These are phyloP conservation scores for Vulpes lagopus DNA, from an alignment of 2,113 vertebrate species.

Conservation along the genomic window DNA sequence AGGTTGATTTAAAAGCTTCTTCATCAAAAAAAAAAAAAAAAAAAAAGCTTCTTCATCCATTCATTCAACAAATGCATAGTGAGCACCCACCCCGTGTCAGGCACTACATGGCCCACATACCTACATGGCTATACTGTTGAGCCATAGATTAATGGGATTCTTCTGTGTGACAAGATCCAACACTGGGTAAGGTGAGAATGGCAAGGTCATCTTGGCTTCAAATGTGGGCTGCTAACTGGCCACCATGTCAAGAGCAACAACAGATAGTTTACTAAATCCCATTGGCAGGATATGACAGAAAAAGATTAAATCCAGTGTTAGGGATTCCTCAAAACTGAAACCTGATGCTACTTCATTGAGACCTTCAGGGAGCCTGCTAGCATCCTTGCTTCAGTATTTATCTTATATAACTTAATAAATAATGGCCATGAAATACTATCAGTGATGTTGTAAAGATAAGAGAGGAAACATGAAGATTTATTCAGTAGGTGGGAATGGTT, in stretches of 20 bases:
- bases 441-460: background rate
- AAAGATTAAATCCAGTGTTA: background rate
- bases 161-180: background rate
- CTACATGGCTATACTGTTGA: accelerated
- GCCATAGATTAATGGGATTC: accelerated
- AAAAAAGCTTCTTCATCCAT: background rate
- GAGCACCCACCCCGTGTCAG: background rate
- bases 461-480: background rate
- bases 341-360: too few species aligned
- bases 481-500: background rate
- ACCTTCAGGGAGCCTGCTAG: background rate
- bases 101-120: accelerated
- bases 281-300: background rate
- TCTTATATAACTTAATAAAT: background rate
- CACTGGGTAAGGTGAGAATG: background rate
- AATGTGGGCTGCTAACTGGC: background rate
- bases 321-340: background rate
- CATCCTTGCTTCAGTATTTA: background rate
- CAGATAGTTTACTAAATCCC: background rate
- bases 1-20: background rate
- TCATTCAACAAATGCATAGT: background rate
- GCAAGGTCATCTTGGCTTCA: background rate
- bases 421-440: background rate
- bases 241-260: background rate
- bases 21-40: background rate